Conservation (phyloP, 2,888 invertebrate species). For the Miltochrista miniata region DNA sequence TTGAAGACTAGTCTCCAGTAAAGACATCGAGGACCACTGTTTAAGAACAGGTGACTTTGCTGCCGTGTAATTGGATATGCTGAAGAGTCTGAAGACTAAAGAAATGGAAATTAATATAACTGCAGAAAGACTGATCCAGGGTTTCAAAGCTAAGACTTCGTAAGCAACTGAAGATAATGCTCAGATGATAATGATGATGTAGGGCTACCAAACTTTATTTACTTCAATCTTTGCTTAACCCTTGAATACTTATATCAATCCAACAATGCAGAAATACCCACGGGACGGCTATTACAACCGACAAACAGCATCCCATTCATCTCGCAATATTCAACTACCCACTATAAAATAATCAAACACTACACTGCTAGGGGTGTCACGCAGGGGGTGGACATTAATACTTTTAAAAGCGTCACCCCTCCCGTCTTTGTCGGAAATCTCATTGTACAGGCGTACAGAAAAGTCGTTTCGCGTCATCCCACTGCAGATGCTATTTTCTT, state of each 20-base stretch:
- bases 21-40: too few relatives aligned
- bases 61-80: too few relatives aligned
- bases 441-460: constrained; percentile 60
- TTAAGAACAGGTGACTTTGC: neutral
- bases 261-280: constrained; percentile 10
- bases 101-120: too few relatives aligned
- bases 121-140: too few relatives aligned
- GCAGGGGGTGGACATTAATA: constrained; percentile 64
- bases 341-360: constrained; percentile 60
- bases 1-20: too few relatives aligned
- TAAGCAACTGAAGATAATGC: too few relatives aligned
- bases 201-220: too few relatives aligned
- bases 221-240: constrained; percentile 5
- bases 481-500: constrained; percentile 39
- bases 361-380: constrained; percentile 53
- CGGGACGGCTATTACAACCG: constrained; percentile 35
- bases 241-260: constrained; percentile 3
- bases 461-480: constrained; percentile 44
- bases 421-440: constrained; percentile 63
- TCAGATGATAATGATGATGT: too few relatives aligned
- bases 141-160: too few relatives aligned
- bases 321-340: constrained; percentile 52
- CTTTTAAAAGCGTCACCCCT: constrained; percentile 78
- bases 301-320: constrained; percentile 40
- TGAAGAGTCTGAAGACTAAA: too few relatives aligned